These are phyloP conservation scores for Larimichthys polyactis DNA, from an alignment of 2,113 vertebrate species.

Conservation along the genomic window DNA sequence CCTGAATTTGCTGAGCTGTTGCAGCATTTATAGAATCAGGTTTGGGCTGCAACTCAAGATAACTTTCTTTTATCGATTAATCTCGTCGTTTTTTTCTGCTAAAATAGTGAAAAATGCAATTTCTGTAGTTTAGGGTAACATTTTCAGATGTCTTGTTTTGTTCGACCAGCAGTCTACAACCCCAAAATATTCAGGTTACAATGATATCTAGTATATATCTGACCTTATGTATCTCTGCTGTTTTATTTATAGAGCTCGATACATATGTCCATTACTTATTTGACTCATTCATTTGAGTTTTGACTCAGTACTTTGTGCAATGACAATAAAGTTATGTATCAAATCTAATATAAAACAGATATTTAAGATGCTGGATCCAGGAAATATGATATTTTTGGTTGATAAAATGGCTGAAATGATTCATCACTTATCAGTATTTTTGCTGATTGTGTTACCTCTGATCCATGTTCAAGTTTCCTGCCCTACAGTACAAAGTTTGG, in stretches of 20 bases:
- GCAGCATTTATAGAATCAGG: neutral
- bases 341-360: too few relatives aligned
- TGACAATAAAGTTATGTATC: too few relatives aligned
- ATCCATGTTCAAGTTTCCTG: neutral
- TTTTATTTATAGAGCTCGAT: too few relatives aligned
- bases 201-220: neutral
- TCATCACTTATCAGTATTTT: neutral
- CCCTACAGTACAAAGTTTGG: neutral
- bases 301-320: too few relatives aligned
- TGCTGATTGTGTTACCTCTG: neutral
- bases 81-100: too few relatives aligned
- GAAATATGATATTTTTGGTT: neutral
- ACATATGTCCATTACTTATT: too few relatives aligned
- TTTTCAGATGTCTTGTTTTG: neutral
- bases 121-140: neutral
- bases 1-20: slow-evolving; percentile 1
- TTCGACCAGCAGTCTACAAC: neutral
- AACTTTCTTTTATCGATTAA: neutral
- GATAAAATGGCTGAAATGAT: neutral
- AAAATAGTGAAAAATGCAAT: neutral
- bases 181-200: neutral
- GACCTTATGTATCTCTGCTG: too few relatives aligned
- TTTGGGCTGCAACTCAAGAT: neutral
- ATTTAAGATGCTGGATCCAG: neutral
- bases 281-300: too few relatives aligned